A percentile compares a stretch with the other conserved stretches of the same genome.
phyloP scores from a whole-genome alignment of 2,888 invertebrate genomes.

The Didymodactylos carnosus region DNA sequence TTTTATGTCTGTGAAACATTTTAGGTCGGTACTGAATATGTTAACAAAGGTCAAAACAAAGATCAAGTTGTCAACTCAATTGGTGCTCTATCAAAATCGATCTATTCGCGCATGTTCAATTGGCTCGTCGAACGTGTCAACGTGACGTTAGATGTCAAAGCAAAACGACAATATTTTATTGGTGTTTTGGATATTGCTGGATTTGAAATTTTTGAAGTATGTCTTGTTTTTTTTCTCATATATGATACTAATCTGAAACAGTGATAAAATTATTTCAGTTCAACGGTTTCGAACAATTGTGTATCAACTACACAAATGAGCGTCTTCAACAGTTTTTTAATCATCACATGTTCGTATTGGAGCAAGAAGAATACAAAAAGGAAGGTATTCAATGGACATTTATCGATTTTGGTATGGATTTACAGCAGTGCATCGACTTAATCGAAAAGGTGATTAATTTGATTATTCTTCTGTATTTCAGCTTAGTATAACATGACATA shows the following conservation, averaged over 20 bases:
- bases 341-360: constrained; percentile 87
- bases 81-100: constrained; percentile 35
- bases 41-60: constrained; percentile 93
- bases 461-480: no score
- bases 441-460: constrained; percentile 34
- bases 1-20: no score
- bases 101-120: constrained; percentile 38
- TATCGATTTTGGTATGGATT: constrained; percentile 92
- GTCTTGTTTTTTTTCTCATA: no score
- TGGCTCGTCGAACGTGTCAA: constrained; percentile 98
- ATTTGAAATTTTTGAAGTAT: constrained; percentile 89
- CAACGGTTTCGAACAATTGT: constrained; percentile 92
- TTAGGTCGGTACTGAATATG: constrained; percentile 77
- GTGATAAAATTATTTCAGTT: constrained; percentile 36
- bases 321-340: constrained; percentile 95
- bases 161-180: constrained; percentile 94
- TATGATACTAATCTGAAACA: no score
- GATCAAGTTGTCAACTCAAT: constrained; percentile 43
- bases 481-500: no score
- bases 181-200: constrained; percentile 99
- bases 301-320: constrained; percentile 95
- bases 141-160: constrained; percentile 93
- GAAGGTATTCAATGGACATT: constrained; percentile 87
- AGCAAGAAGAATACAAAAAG: constrained; percentile 82
- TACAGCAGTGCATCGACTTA: constrained; percentile 79